These are phyloP conservation scores for Amphimallon solstitiale DNA, from an alignment of 2,888 invertebrate species.

Conservation along the genomic window DNA sequence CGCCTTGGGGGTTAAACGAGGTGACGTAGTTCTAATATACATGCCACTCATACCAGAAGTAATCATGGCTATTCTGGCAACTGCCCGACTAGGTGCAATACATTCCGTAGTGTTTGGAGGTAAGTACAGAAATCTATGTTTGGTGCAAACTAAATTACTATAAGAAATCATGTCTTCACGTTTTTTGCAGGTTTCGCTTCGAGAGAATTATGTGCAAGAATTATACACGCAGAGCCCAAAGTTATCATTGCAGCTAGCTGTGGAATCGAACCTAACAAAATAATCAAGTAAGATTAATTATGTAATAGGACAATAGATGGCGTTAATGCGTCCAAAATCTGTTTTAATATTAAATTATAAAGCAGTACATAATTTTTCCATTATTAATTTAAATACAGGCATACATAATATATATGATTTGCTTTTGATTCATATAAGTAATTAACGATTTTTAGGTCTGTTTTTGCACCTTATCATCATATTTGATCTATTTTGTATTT, in stretches of 20 bases:
- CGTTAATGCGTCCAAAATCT: no score
- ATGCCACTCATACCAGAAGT: slow-evolving; percentile 96
- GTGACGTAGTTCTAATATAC: slow-evolving; percentile 89
- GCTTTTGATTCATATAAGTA: no score
- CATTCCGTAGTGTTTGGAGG: slow-evolving; percentile 96
- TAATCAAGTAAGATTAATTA: slow-evolving; percentile 70
- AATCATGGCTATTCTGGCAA: slow-evolving; percentile 88
- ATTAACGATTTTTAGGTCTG: no score
- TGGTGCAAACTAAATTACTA: not conserved
- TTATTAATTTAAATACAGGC: no score
- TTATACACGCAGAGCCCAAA: slow-evolving; percentile 89
- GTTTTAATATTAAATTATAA: no score
- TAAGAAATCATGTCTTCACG: slow-evolving; percentile 4
- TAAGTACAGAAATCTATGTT: slow-evolving; percentile 58
- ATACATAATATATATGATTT: no score
- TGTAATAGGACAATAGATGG: slow-evolving; percentile 7
- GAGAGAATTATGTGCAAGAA: slow-evolving; percentile 84
- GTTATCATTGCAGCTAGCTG: slow-evolving; percentile 91
- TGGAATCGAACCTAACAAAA: slow-evolving; percentile 88
- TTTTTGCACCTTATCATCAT: no score
- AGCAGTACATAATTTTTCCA: no score
- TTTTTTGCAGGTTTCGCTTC: slow-evolving; percentile 82
- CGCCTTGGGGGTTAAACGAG: slow-evolving; percentile 80
- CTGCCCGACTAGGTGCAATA: slow-evolving; percentile 87
- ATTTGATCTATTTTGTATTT: no score